Base-by-base conservation (phyloP, 2,888 invertebrate genomes). In the Cantharis lateralis region DNA sequence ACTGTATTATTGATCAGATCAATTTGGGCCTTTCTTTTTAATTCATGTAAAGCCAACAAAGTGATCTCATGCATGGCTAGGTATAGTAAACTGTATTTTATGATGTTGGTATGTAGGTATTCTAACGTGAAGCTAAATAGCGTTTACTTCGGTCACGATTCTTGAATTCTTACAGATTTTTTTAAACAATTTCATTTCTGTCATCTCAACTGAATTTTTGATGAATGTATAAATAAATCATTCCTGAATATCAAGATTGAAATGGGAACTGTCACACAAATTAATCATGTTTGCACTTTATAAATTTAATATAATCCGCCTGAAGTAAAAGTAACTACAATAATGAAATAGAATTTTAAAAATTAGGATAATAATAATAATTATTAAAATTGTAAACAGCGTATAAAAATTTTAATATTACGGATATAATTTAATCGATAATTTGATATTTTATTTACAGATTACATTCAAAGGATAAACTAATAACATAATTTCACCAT, bases 401-500 rank as follows among this genome's bases (percentile, higher is more conserved):
- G 0, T 11, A 11, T 20, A 64, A 64, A 20, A 20, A 66, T 66
- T 66, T 66, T n/a, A 66, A 66, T 66, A 20, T 20, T 20, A 66
- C 64, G n/a, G 24, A 72, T 70, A 69, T 78, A 75, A n/a, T 75
- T 78, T 78, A 75, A 78, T 78, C 73, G 75, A 78, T 73, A 78
- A 76, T 73, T 76, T 75, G 75, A 78, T 78, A 75, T 78, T 78
- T 78, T 78, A 78, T 78, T 78, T 76, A 78, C 75, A 71, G 75
- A 76, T 75, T 78, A 76, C 78, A 74, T 76, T 78, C 76, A 70
- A 72, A 78, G 81, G 81, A 82, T 82, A 85, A 84, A 85, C 83
- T 83, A 83, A 82, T 83, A 83, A 84, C 84, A 84, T 82, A 84
- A 84, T 84, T 85, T 83, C 81, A 83, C 83, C 84, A 85, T 84